Evolutionary conservation across 2,888 invertebrate genomes (phyloP).

Genomic region (Sinelater perroti): DNA sequence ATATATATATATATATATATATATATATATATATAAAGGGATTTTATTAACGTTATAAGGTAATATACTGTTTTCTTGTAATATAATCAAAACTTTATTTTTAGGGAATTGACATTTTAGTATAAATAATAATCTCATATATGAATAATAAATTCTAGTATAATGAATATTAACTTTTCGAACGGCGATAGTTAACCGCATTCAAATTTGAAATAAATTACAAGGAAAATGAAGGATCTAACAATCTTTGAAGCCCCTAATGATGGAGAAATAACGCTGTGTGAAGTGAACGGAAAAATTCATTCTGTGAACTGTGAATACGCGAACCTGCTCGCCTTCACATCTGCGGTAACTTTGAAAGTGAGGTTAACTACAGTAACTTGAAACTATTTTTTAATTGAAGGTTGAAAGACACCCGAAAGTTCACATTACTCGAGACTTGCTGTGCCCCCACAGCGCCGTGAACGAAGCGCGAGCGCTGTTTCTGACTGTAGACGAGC

Average conservation of each 20-base stretch:
- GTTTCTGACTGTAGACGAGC: slow-evolving; percentile 74
- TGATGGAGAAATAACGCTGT: slow-evolving; percentile 66
- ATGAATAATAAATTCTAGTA: neutral
- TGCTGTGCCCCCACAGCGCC: slow-evolving; percentile 66
- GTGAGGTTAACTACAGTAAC: slow-evolving; percentile 21
- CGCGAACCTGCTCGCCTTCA: slow-evolving; percentile 67
- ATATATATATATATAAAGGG: too few species aligned
- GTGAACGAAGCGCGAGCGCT: slow-evolving; percentile 64
- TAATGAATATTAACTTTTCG: neutral
- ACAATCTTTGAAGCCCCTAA: slow-evolving; percentile 52
- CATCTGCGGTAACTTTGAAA: slow-evolving; percentile 64
- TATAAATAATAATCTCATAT: neutral
- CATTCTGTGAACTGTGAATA: slow-evolving; percentile 67
- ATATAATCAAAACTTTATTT: neutral
- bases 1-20: too few species aligned
- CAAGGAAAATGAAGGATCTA: slow-evolving; percentile 51
- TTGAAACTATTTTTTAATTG: slow-evolving; percentile 42
- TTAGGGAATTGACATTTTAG: neutral
- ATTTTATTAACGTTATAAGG: neutral
- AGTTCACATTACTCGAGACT: slow-evolving; percentile 73
- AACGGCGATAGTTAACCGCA: neutral
- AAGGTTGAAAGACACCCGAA: slow-evolving; percentile 74
- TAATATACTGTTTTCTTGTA: neutral
- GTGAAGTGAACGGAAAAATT: slow-evolving; percentile 71
- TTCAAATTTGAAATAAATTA: too few species aligned